Percentiles rank a stretch among this genome's conserved stretches.
Conservation (phyloP, 2,888 invertebrate genomes). For the Alsophila aescularia region DNA sequence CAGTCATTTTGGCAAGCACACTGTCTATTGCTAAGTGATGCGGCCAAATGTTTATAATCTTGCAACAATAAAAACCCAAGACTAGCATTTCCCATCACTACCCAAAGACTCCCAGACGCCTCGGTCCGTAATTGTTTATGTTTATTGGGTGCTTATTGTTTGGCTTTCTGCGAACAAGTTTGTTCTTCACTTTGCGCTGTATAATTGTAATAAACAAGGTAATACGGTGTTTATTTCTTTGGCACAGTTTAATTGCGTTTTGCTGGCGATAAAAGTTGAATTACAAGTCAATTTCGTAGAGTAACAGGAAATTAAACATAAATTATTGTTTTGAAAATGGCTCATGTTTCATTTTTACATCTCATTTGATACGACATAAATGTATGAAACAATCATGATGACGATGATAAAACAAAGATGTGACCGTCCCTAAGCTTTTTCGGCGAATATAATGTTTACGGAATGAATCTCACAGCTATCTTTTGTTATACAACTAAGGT, state of each 20-base stretch:
- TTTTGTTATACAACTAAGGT: too few relatives aligned
- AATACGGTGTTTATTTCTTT: slow-evolving; percentile 48
- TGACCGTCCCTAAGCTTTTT: too few relatives aligned
- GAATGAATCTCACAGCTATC: too few relatives aligned
- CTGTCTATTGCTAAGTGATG: too few relatives aligned
- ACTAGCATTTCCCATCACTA: slow-evolving; percentile 43
- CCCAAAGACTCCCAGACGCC: slow-evolving; percentile 58
- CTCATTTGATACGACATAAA: too few relatives aligned
- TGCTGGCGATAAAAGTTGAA: slow-evolving; percentile 32
- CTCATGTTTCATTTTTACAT: too few relatives aligned
- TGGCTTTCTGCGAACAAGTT: slow-evolving; percentile 65
- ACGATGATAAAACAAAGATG: too few relatives aligned
- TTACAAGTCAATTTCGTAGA: slow-evolving; percentile 24
- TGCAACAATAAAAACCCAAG: too few relatives aligned
- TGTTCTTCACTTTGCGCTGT: slow-evolving; percentile 55
- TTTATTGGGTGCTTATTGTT: slow-evolving; percentile 75
- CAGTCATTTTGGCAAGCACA: too few relatives aligned
- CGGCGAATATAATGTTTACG: too few relatives aligned
- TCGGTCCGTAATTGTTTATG: slow-evolving; percentile 67
- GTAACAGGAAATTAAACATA: slow-evolving; percentile 10
- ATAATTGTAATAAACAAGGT: slow-evolving; percentile 57
- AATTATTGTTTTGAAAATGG: not conserved
- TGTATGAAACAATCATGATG: too few relatives aligned
- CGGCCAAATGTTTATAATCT: too few relatives aligned
- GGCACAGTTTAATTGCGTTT: slow-evolving; percentile 37